Conservation (phyloP, 2,113 vertebrate genomes). For the Cettia cetti region DNA sequence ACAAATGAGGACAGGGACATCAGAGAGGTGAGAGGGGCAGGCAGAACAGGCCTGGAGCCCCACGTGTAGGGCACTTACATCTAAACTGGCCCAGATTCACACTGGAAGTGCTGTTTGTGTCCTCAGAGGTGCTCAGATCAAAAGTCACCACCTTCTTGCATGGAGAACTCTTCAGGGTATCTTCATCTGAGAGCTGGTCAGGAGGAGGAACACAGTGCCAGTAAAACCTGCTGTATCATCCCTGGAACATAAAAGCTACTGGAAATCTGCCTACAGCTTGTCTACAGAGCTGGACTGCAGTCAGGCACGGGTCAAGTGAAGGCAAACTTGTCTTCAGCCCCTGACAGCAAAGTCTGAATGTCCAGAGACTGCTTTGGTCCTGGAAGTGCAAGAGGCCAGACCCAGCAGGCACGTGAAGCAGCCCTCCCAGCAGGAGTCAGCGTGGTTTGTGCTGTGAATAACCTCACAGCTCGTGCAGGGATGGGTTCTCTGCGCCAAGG, state of each 20-base stretch:
- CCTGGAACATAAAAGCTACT: not conserved
- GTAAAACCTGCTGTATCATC: not conserved
- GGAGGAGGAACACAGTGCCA: not conserved
- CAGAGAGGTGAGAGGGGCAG: not conserved
- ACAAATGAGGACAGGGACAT: not conserved
- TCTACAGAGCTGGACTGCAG: not conserved
- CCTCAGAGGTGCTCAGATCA: constrained; percentile 81
- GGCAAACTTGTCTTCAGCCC: not conserved
- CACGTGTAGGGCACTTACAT: not conserved
- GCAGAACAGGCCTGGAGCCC: not conserved
- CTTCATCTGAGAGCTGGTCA: constrained; percentile 78
- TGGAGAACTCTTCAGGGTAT: constrained; percentile 37
- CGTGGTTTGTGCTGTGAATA: not conserved
- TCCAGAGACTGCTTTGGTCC: not conserved
- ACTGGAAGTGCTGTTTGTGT: constrained; percentile 73
- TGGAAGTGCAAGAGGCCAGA: not conserved
- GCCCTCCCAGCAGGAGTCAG: not conserved
- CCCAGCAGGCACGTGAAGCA: fast-evolving
- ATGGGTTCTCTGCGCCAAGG: not conserved
- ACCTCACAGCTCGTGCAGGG: not conserved
- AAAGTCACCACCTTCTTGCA: constrained; percentile 85
- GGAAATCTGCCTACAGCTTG: not conserved
- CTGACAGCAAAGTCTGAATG: not conserved
- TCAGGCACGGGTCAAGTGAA: not conserved
- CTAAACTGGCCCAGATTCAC: not conserved